Base-by-base conservation (phyloP, 2,797 vertebrate genomes). In the Falco peregrinus region DNA sequence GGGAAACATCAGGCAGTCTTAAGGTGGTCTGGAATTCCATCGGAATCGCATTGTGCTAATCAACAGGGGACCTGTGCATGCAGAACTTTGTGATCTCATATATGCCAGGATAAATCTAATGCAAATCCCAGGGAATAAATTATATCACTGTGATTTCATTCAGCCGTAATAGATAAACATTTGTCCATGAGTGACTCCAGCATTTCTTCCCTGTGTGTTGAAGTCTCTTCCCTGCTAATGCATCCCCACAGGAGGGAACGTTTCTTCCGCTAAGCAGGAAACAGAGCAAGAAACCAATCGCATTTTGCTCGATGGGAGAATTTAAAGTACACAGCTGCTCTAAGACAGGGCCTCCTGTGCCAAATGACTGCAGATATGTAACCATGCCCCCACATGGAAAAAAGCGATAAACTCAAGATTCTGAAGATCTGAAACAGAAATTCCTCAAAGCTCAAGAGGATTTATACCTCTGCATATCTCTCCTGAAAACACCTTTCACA, bases 161-260 rank as follows among this genome's bases (percentile, higher is more conserved):
- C 92, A 91, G n/a, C 82, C 92, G 84, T 91, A 63, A 87, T 45
- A 92, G 57, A 93, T 73, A 78, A 88, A 25, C 89, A 45, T 86
- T 95, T 75, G 90, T 92, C 95, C 93, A 63, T 11, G 31, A 91
- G 45, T 89, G 92, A 91, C 94, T 95, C 85, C 75, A 51, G 50
- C 63, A 31, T 63, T 85, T 95, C 90, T 89, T 86, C 26, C 21
- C 50, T 41, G 5, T 79, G 87, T 76, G 59, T 59, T 59, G 35
- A 84, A 87, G 63, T 21, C 79, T 95, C 89, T 60, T 89, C n/a
- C 69, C 65, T 88, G 43, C 47, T 83, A 94, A 81, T 84, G 65
- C 45, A 60, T 54, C 71, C 89, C 73, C 82, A 82, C 0, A 2
- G 70, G 69, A 95, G 51, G 29, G 43, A 89, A 87, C 1, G 4